Evolutionary conservation across 2,888 invertebrate genomes (phyloP).

Genomic region (Apeira syringaria): DNA sequence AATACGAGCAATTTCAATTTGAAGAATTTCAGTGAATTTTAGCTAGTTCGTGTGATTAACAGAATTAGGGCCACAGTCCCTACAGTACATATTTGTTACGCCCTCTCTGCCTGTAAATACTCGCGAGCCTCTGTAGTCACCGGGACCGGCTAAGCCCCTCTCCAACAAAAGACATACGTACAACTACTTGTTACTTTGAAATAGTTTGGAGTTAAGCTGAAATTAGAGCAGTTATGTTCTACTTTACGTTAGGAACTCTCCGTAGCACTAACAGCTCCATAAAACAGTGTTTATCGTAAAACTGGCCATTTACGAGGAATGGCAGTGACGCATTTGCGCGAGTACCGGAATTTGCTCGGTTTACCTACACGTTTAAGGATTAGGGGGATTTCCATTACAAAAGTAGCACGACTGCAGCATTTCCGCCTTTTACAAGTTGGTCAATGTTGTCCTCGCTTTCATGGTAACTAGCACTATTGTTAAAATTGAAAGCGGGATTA

Average conservation of each 20-base stretch:
- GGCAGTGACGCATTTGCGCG: conserved; percentile 20
- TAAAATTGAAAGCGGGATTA: too few species aligned
- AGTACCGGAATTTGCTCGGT: conserved; percentile 8
- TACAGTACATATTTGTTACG: too few species aligned
- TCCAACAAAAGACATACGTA: conserved; percentile 3
- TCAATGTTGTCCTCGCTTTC: too few species aligned
- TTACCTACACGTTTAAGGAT: conserved; percentile 3
- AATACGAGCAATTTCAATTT: too few species aligned
- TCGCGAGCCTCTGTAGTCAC: too few species aligned
- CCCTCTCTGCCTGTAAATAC: too few species aligned
- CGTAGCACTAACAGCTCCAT: conserved; percentile 13
- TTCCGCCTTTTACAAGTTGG: too few species aligned
- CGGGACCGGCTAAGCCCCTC: too few species aligned
- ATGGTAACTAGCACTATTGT: too few species aligned
- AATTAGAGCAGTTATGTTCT: conserved; percentile 2
- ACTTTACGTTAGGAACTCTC: conserved; percentile 4
- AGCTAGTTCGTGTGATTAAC: too few species aligned
- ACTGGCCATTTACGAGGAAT: conserved; percentile 1
- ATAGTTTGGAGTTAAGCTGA: background rate
- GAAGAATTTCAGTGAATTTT: too few species aligned
- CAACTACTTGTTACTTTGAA: background rate
- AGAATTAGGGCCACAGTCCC: background rate
- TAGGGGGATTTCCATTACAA: conserved; percentile 13
- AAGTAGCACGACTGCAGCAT: too few species aligned
- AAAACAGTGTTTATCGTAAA: conserved; percentile 21